Evolutionary conservation across 2,113 vertebrate genomes (phyloP).

Genomic region (Aegotheles bennettii): DNA sequence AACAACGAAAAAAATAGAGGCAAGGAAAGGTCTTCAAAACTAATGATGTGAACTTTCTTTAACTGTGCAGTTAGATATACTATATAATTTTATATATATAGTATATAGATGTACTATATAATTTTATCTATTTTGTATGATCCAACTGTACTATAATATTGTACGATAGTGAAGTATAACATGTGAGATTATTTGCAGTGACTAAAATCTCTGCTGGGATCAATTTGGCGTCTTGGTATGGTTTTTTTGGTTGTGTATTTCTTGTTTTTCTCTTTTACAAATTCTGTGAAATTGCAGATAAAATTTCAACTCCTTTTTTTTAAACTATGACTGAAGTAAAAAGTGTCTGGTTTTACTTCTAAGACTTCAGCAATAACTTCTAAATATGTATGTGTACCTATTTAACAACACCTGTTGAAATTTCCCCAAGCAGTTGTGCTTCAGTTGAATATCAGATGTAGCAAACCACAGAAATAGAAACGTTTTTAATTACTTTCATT

Average conservation of each 20-base stretch:
- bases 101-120: too few species aligned
- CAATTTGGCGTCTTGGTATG: not conserved
- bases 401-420: not conserved
- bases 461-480: not conserved
- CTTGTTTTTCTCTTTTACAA: not conserved
- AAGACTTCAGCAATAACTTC: not conserved
- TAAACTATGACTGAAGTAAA: not conserved
- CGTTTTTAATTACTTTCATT: constrained; percentile 9
- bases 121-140: not conserved
- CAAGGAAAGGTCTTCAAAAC: not conserved
- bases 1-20: not conserved
- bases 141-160: not conserved
- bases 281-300: not conserved
- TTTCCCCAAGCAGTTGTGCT: not conserved
- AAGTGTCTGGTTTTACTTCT: not conserved
- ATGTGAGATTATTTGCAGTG: not conserved
- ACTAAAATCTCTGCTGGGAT: not conserved
- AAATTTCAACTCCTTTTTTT: not conserved
- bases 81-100: too few species aligned
- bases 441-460: not conserved
- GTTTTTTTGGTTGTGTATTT: not conserved
- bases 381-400: not conserved
- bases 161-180: not conserved
- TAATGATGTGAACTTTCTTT: not conserved
- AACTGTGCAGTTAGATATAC: too few species aligned